Conservation (phyloP, 2,113 vertebrate genomes). For the Epinephelus cyanopodus region DNA sequence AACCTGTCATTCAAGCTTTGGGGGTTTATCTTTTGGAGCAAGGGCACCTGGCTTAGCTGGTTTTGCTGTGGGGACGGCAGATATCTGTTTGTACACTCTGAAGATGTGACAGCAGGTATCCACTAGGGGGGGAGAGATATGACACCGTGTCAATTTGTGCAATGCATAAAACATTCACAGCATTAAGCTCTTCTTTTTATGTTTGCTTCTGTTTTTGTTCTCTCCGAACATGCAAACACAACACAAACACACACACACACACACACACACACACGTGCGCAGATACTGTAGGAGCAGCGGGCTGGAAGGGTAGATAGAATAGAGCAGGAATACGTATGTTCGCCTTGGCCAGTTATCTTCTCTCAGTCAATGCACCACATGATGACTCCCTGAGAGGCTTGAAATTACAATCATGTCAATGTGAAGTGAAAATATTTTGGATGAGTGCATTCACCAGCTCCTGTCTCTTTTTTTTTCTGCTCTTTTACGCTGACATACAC, state of each 20-base stretch:
- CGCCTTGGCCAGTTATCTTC: slow-evolving; percentile 62
- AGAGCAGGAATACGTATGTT: slow-evolving; percentile 34
- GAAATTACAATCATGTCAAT: slow-evolving; percentile 71
- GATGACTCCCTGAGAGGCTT: slow-evolving; percentile 66
- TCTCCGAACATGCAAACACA: slow-evolving; percentile 39
- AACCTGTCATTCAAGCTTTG: slow-evolving; percentile 79
- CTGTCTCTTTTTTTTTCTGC: not conserved
- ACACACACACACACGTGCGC: not conserved
- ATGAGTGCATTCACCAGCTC: slow-evolving; percentile 43
- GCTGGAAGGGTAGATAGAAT: slow-evolving; percentile 63
- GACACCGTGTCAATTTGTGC: slow-evolving; percentile 68
- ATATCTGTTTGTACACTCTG: slow-evolving; percentile 62
- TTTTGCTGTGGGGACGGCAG: slow-evolving; percentile 60
- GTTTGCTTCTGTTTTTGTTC: slow-evolving; percentile 58
- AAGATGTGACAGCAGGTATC: slow-evolving; percentile 76
- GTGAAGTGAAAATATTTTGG: slow-evolving; percentile 71
- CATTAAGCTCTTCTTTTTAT: slow-evolving; percentile 64
- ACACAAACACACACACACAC: slow-evolving; percentile 33
- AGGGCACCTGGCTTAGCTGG: slow-evolving; percentile 70
- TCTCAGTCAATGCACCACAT: slow-evolving; percentile 69
- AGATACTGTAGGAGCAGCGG: slow-evolving; percentile 37
- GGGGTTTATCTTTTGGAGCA: slow-evolving; percentile 71
- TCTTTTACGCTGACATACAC: slow-evolving; percentile 47
- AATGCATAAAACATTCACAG: slow-evolving; percentile 65
- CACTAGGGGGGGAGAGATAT: slow-evolving; percentile 68